These are phyloP conservation scores for Melinaea marsaeus DNA, from an alignment of 2,888 invertebrate species.

Conservation along the genomic window DNA sequence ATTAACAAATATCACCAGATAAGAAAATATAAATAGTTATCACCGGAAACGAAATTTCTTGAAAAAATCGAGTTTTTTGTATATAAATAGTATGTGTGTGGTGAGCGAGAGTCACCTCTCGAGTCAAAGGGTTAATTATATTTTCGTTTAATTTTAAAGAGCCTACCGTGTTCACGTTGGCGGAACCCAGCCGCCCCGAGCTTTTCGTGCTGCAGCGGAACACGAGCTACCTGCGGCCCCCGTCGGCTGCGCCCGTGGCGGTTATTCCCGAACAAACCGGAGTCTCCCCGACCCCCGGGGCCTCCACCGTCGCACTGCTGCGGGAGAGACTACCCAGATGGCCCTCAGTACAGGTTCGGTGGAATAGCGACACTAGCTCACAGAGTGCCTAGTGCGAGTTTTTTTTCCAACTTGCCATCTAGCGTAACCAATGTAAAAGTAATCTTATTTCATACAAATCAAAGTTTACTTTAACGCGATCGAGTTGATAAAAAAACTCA, in stretches of 20 bases:
- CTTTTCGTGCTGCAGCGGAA: conserved; percentile 42
- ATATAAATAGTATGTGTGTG: no score
- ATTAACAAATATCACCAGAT: no score
- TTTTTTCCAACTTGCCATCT: no score
- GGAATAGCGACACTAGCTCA: not conserved
- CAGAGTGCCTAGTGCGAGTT: not conserved
- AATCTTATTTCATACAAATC: no score
- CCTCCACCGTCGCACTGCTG: conserved; percentile 27
- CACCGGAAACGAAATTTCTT: no score
- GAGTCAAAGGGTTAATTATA: no score
- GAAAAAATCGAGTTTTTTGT: no score
- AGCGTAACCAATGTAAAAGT: no score
- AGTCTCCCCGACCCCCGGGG: not conserved
- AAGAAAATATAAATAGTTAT: no score
- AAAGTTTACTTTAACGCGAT: no score
- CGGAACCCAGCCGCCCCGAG: conserved; percentile 47
- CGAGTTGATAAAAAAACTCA: no score
- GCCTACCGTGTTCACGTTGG: conserved; percentile 55
- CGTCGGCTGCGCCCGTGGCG: conserved; percentile 39
- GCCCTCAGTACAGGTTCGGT: conserved; percentile 52
- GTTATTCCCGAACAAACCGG: conserved; percentile 13
- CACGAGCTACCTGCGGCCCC: conserved; percentile 46
- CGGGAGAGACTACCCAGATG: conserved; percentile 37
- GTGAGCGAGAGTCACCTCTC: no score
- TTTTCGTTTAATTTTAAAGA: conserved; percentile 21